phyloP scores from a whole-genome alignment of 2,113 vertebrate species.

The Perca flavescens region DNA sequence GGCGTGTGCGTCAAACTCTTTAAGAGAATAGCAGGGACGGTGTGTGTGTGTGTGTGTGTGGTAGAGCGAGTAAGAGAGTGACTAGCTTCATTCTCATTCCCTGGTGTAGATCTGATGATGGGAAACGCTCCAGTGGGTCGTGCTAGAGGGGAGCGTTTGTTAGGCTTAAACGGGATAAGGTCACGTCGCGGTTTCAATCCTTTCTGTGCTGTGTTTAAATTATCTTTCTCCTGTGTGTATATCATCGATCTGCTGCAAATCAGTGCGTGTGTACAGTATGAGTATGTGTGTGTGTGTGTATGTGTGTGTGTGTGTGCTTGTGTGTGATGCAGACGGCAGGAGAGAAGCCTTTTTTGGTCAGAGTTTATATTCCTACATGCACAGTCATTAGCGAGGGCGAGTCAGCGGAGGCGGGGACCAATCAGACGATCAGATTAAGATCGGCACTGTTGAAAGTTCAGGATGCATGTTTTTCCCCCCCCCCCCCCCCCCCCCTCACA shows the following conservation, averaged over 20 bases:
- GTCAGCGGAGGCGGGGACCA: not conserved
- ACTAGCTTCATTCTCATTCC: too few species aligned
- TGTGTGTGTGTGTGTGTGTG: too few species aligned
- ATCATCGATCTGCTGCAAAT: not conserved
- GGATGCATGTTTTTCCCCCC: not conserved
- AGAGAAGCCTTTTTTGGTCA: constrained; percentile 48
- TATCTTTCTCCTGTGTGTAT: not conserved
- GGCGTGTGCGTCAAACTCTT: too few species aligned
- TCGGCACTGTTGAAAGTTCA: not conserved
- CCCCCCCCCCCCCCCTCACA: not conserved
- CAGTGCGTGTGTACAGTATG: too few species aligned
- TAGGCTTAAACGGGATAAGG: too few species aligned
- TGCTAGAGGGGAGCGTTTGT: too few species aligned
- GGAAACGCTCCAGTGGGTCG: too few species aligned
- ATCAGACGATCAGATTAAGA: constrained; percentile 27
- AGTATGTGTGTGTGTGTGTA: not conserved
- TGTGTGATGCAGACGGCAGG: not conserved
- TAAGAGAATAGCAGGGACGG: too few species aligned
- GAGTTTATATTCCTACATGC: constrained; percentile 21
- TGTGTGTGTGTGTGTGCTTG: not conserved
- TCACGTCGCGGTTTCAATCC: not conserved
- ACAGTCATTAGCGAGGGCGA: constrained; percentile 13
- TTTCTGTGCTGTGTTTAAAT: not conserved
- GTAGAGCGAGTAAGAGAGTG: too few species aligned
- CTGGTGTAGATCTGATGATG: too few species aligned